Evolutionary conservation across 1,140 invertebrate genomes (phyloP), one percentile per base, ranked within the genome.

Genomic region (Sminthurinus signatus): DNA sequence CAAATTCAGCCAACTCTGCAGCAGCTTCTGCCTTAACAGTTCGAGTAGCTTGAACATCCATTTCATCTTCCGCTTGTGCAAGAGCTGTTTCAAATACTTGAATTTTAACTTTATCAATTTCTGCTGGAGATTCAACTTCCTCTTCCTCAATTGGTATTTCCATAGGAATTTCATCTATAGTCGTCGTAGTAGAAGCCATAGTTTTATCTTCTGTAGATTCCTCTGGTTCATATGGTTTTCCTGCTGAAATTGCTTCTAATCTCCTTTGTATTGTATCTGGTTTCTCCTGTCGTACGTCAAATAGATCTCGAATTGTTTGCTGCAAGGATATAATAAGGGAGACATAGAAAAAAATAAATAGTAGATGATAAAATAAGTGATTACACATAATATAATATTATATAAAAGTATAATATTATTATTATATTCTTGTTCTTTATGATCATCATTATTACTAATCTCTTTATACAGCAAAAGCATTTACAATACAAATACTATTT

Each of bases 1-100:
- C 94, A 79, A 97, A 98, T 77, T 97, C 94, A 0, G 91, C 93
- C 62, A 96, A 79, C 76, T 97, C 94, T 15, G 91, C 93, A 46
- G 88, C 90, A 62, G 88, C 91, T 79, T 98, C 95, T 2, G 91
- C 91, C 73, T 89, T 89, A 0, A 92, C 93, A 5, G 85, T 90
- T 75, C 85, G 85, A 1, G 93, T 91, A 8, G 94, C 96, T 64
- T 87, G 84, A 1, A 93, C 91, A 80, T 98, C 94, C 43, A 87
- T 87, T 74, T 95, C 93, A 80, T 98, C 96, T 79, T 98, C 94
- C 31, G 88, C 93, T 54, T 90, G 87, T 25, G 90, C 90, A 31
- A 98, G 79, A 50, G 93, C 93, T 68, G 76, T 83, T 78, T 92
- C 91, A 64, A 91, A 81, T 12, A 70, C 71, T 15, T 62, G 46